Evolutionary conservation across 1,140 invertebrate genomes (phyloP).

Genomic region (Physella acuta): DNA sequence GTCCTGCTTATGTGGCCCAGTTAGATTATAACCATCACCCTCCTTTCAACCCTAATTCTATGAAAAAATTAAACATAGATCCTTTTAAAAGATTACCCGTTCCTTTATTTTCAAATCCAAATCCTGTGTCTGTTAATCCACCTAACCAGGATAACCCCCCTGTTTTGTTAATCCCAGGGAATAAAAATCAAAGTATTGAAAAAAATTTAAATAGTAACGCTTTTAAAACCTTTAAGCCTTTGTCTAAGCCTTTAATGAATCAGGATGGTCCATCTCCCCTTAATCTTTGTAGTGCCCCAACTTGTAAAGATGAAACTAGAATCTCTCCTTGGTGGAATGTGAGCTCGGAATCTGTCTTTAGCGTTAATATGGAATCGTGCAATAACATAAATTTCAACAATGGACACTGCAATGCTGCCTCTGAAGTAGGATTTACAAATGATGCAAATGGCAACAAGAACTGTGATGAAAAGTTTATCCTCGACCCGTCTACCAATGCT

Average conservation of each 20-base stretch:
- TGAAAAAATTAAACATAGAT: neutral
- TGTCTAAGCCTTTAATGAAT: neutral
- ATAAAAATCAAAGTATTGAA: neutral
- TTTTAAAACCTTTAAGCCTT: neutral
- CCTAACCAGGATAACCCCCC: neutral
- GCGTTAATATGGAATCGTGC: conserved; percentile 5
- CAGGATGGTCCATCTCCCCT: neutral
- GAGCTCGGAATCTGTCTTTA: neutral
- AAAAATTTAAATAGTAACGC: conserved; percentile 10
- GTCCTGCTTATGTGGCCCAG: neutral
- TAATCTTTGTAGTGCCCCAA: neutral
- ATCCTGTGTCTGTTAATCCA: neutral
- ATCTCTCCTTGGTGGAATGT: conserved; percentile 1
- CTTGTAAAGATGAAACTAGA: neutral
- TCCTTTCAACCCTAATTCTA: neutral
- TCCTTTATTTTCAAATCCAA: neutral
- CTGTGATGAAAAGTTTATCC: conserved; percentile 13
- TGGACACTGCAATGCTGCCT: neutral
- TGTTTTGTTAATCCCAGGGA: neutral
- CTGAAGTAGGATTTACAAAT: neutral
- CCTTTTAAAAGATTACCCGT: neutral
- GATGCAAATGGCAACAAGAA: conserved; percentile 8
- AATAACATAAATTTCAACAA: conserved; percentile 6
- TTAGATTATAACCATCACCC: neutral
- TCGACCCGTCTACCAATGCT: neutral